Percentiles rank a stretch among this genome's conserved stretches.
Conservation (phyloP, 2,888 invertebrate species). For the Drepanosiphum platanoidis region DNA sequence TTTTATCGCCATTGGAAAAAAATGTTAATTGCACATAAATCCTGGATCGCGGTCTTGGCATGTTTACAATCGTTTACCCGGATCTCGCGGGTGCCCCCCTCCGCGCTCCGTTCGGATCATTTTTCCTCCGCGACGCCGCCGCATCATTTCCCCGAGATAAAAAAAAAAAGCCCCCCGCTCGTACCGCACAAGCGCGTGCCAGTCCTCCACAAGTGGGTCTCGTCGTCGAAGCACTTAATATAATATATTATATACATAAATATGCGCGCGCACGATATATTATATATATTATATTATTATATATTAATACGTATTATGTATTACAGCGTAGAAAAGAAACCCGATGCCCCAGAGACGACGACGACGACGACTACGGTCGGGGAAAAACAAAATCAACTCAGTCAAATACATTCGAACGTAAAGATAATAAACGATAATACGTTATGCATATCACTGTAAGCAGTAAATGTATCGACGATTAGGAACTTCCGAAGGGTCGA, state of each 20-base stretch:
- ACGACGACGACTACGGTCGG: no score
- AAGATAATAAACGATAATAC: no score
- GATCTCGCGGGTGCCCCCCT: conserved; percentile 25
- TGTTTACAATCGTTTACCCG: conserved; percentile 44
- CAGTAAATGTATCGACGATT: no score
- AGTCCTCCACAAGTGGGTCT: neutral
- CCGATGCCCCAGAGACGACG: no score
- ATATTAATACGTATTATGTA: neutral
- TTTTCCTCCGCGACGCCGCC: neutral
- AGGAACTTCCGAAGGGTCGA: no score
- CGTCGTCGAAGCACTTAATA: neutral
- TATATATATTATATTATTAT: neutral
- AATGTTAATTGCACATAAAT: conserved; percentile 51
- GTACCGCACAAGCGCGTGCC: neutral
- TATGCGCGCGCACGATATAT: neutral
- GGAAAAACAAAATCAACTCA: no score
- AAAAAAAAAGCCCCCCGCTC: conserved; percentile 5
- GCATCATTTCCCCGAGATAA: neutral
- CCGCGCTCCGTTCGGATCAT: neutral
- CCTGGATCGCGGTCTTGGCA: conserved; percentile 22
- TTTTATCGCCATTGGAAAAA: conserved; percentile 24
- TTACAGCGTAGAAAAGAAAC: no score
- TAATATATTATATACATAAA: neutral
- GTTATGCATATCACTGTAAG: no score
- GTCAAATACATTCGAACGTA: no score